phyloP scores from a whole-genome alignment of 2,797 vertebrate genomes.

The Setipinna tenuifilis region DNA sequence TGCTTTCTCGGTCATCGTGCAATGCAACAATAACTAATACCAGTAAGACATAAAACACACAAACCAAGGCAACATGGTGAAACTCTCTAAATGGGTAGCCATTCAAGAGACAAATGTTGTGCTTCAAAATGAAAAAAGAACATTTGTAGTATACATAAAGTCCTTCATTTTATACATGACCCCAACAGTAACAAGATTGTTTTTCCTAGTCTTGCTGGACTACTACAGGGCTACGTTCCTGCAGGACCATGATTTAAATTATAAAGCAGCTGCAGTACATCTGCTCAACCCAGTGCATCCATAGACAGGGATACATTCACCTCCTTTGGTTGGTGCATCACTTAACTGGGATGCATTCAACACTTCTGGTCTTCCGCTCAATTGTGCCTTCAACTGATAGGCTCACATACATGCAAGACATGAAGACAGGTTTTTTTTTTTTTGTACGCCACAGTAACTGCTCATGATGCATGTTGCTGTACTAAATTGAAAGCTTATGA shows the following conservation, averaged over 20 bases:
- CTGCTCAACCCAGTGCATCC: no score
- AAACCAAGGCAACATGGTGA: conserved; percentile 25
- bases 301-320: no score
- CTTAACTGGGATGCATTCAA: no score
- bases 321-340: no score
- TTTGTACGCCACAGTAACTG: no score
- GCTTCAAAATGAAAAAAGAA: not conserved
- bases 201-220: not conserved
- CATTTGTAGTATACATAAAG: not conserved
- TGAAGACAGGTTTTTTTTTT: no score
- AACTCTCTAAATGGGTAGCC: not conserved
- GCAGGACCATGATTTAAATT: no score
- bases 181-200: not conserved
- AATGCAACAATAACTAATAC: not conserved
- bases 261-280: no score
- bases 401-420: no score
- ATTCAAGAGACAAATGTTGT: conserved; percentile 13
- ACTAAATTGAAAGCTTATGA: not conserved
- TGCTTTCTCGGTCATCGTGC: not conserved
- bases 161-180: not conserved
- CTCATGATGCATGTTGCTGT: not conserved
- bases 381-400: no score
- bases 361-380: no score
- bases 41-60: not conserved
- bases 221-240: not conserved